Conservation (phyloP, 2,888 invertebrate genomes). For the Trypoxylon attenuatum region DNA sequence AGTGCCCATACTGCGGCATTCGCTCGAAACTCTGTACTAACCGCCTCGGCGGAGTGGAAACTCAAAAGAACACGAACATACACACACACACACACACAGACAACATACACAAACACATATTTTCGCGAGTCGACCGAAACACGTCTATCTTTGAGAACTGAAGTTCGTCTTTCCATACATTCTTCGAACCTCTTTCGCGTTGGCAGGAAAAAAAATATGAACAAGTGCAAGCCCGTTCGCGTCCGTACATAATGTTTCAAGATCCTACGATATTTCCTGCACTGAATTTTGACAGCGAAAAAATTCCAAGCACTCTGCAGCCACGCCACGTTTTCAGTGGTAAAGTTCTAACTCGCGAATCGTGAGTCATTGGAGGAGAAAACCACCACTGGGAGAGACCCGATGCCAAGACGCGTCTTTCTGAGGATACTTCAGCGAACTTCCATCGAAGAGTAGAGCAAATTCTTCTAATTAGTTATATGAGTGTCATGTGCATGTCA, state of each 20-base stretch:
- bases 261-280: too few species aligned
- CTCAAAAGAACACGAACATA: too few species aligned
- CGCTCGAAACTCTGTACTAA: constrained; percentile 5
- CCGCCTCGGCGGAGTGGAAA: too few species aligned
- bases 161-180: constrained; percentile 33
- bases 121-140: constrained; percentile 9
- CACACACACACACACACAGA: constrained; percentile 15
- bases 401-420: constrained; percentile 26
- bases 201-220: constrained; percentile 11
- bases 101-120: constrained; percentile 41
- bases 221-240: constrained; percentile 36
- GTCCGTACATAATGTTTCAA: constrained; percentile 49
- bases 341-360: too few species aligned
- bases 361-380: too few species aligned
- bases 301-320: constrained; percentile 13
- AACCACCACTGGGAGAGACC: constrained; percentile 14
- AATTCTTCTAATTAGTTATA: constrained; percentile 44
- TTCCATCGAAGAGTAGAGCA: constrained; percentile 45
- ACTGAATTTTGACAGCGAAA: constrained; percentile 27
- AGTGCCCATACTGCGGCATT: constrained; percentile 33
- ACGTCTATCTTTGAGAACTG: constrained; percentile 32
- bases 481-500: constrained; percentile 60
- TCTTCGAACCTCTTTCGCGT: constrained; percentile 35
- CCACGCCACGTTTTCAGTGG: too few species aligned
- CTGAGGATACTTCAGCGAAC: constrained; percentile 26